phyloP scores from a whole-genome alignment of 2,113 vertebrate genomes.

The Leptobrachium ailaonicum region DNA sequence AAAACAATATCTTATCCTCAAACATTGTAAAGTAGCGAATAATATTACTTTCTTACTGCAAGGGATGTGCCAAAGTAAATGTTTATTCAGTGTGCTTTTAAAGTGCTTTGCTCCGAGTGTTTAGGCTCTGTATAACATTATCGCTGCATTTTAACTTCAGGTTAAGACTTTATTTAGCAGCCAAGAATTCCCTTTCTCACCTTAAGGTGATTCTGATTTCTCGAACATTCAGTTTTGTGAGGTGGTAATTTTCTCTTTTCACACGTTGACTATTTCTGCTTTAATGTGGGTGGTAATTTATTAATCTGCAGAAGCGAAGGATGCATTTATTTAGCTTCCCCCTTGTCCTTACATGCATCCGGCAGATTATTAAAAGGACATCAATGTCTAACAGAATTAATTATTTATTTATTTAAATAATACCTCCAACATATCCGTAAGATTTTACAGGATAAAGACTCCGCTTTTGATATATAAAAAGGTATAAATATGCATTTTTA shows the following conservation, averaged over 20 bases:
- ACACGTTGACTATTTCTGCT: not conserved
- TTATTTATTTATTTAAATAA: too few relatives aligned
- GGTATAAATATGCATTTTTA: too few relatives aligned
- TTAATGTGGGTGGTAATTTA: not conserved
- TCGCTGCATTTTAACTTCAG: not conserved
- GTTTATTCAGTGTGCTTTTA: not conserved
- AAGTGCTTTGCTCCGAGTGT: not conserved
- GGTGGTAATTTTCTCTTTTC: slow-evolving; percentile 10
- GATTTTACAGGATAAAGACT: too few relatives aligned
- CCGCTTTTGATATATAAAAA: too few relatives aligned
- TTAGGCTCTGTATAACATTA: not conserved
- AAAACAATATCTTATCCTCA: too few relatives aligned
- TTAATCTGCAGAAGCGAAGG: not conserved
- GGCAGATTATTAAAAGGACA: too few relatives aligned
- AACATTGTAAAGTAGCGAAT: too few relatives aligned
- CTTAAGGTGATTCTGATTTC: not conserved
- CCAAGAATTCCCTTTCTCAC: slow-evolving; percentile 1
- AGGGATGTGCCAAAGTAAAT: not conserved
- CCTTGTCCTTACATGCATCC: too few relatives aligned
- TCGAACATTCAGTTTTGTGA: not conserved
- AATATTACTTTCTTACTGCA: too few relatives aligned
- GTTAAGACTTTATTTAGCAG: not conserved
- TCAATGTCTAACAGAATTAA: too few relatives aligned
- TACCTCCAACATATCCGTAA: too few relatives aligned
- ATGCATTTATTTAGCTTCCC: too few relatives aligned